Evolutionary conservation across 2,113 vertebrate genomes (phyloP), one percentile per base, ranked within the genome.

Genomic region (Ptilonorhynchus violaceus): DNA sequence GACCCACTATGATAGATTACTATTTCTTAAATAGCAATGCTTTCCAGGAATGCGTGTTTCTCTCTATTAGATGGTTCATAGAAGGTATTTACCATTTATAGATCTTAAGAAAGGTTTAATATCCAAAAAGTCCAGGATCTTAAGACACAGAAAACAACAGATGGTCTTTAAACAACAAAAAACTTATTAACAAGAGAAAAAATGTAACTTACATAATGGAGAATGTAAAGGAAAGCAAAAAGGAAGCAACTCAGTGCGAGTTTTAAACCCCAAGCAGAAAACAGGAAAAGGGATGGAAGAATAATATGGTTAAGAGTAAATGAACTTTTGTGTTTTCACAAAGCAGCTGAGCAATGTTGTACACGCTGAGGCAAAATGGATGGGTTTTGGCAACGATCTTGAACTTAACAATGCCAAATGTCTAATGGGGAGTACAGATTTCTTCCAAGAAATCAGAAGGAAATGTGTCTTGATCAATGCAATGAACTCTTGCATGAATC

Each of bases 1-100:
- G 41, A 53, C 11, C 30, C 7, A 9, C 9, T 50, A 19, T 0
- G 1, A 39, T 1, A 42, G 12, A 41, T 31, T 6, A 13, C 3
- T 31, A 11, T 41, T 77, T 68, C 37, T 58, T 53, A 62, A 66
- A 44, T 6, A 56, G 30, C 23, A 66, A 4, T 31, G 7, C 17
- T 63, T 74, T 53, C 33, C 9, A 50, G 35, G 15, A 73, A 50
- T 42, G 28, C 17, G 11, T 23, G 9, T 24, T 83, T 28, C 19
- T 60, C 31, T 35, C 62, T 39, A 41, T 18, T 62, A 78, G 44
- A 30, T 25, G 7, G 49, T 37, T 55, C 78, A 41, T 13, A 41
- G 8, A 55, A 55, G 3, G 5, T 42, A 58, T 47, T 59, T 74
- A 52, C 9, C 25, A 20, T 44, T 56, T 66, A 20, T 5, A 33